Conservation (phyloP, 2,797 vertebrate genomes). For the Oophaga sylvatica region DNA sequence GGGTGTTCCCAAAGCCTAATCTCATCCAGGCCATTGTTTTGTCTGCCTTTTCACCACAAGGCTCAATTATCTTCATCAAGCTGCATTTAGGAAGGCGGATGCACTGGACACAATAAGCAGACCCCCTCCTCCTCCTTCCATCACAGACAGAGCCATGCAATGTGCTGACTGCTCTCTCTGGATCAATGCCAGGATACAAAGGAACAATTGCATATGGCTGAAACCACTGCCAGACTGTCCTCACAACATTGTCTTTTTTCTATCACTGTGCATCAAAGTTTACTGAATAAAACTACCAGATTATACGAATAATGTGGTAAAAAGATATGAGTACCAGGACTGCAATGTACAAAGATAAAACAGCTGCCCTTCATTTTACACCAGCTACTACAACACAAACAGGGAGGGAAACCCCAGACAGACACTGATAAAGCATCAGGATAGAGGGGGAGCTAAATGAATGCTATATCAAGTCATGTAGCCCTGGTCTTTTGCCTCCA, state of each 20-base stretch:
- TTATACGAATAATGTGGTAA: conserved; percentile 8
- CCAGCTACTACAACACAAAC: not conserved
- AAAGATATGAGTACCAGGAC: not conserved
- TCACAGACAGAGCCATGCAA: conserved; percentile 62
- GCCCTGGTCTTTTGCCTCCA: not conserved
- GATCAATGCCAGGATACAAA: conserved; percentile 54
- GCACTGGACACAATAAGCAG: conserved; percentile 37
- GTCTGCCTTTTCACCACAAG: conserved; percentile 1
- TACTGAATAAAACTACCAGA: not conserved
- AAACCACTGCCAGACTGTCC: conserved; percentile 60
- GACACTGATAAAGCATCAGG: not conserved
- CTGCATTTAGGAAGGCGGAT: conserved; percentile 33
- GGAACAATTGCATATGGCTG: conserved; percentile 63
- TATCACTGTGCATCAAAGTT: not conserved
- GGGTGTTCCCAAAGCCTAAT: not conserved
- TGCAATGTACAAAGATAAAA: not conserved
- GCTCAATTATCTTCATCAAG: conserved; percentile 43
- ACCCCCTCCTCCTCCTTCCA: conserved; percentile 12
- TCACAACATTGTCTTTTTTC: conserved; percentile 31
- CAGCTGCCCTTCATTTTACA: not conserved
- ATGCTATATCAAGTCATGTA: not conserved
- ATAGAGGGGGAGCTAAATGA: not conserved
- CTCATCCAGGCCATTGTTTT: conserved; percentile 14
- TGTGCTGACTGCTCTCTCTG: conserved; percentile 18
- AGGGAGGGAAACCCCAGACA: not conserved